A percentile compares a stretch with the other conserved stretches of the same genome.
phyloP scores from a whole-genome alignment of 1,140 invertebrate genomes.

The Hirudo medicinalis region DNA sequence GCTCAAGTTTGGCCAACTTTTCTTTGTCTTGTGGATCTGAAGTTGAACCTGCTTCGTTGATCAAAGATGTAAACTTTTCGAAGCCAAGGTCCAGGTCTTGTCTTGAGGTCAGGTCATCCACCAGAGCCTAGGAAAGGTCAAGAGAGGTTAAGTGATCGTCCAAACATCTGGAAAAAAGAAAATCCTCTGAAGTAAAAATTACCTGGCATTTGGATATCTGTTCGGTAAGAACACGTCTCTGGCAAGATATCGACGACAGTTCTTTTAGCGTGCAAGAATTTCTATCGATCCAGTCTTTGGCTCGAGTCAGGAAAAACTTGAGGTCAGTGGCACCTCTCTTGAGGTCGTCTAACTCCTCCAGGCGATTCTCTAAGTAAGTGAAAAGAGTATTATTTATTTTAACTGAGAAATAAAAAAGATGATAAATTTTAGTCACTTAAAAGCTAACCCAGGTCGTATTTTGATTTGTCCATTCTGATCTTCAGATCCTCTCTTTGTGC shows the following conservation, averaged over 20 bases:
- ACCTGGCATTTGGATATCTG: conserved; percentile 14
- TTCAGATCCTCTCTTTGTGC: neutral
- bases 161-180: neutral
- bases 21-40: conserved; percentile 3
- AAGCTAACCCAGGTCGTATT: neutral
- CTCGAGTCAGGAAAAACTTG: neutral
- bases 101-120: neutral
- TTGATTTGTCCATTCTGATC: neutral
- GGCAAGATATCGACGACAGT: neutral
- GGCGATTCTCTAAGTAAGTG: neutral
- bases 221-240: neutral
- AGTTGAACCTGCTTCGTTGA: neutral
- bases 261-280: neutral
- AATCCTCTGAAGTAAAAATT: neutral
- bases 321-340: neutral
- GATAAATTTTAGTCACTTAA: neutral
- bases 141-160: neutral
- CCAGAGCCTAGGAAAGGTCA: too few species aligned
- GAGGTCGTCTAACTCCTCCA: neutral
- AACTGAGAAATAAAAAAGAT: neutral
- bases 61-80: neutral
- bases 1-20: neutral
- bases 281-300: neutral
- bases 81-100: neutral
- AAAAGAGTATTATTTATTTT: neutral